Conservation (phyloP, 2,113 vertebrate species). For the Tragelaphus buxtoni region DNA sequence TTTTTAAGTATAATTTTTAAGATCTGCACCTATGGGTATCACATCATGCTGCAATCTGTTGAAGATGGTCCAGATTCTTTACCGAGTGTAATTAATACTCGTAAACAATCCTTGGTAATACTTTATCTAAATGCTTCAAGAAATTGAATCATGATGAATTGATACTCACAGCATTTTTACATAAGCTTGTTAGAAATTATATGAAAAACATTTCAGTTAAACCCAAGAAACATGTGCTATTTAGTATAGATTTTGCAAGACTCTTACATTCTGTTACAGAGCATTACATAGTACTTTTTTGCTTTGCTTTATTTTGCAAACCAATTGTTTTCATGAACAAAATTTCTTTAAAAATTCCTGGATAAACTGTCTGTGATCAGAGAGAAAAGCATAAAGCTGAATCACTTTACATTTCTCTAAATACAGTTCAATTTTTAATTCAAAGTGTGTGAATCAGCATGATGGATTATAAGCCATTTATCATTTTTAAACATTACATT, state of each 20-base stretch:
- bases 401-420: neutral
- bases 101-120: neutral
- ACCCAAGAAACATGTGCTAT: neutral
- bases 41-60: neutral
- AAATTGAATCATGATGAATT: neutral
- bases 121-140: conserved; percentile 10
- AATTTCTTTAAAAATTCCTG: neutral
- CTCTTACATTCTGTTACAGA: neutral
- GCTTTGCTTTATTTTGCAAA: conserved; percentile 24
- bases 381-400: neutral
- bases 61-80: conserved; percentile 7
- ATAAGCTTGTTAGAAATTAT: neutral
- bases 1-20: conserved; percentile 20
- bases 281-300: neutral
- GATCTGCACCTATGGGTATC: neutral
- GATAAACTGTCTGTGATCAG: neutral
- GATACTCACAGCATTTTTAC: conserved; percentile 36
- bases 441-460: neutral
- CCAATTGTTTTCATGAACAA: neutral
- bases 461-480: neutral
- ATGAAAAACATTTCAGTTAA: neutral
- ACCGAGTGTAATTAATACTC: neutral
- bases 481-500: neutral
- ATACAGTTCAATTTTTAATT: neutral
- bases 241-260: neutral